These are phyloP conservation scores for Polydesmus complanatus DNA, from an alignment of 2,888 invertebrate species.

Conservation along the genomic window DNA sequence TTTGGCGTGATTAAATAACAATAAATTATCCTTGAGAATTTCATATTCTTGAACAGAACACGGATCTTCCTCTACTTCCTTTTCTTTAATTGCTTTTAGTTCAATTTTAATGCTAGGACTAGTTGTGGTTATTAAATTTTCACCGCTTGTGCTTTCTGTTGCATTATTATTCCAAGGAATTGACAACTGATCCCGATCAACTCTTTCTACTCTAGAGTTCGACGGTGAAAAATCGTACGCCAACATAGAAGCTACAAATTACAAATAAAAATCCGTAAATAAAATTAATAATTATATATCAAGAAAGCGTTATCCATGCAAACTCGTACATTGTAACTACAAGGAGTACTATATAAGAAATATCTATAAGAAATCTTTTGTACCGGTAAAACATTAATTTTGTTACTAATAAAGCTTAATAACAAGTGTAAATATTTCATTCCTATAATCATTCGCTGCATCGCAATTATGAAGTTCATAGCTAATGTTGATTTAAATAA, in stretches of 20 bases:
- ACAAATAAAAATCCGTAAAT: too few species aligned
- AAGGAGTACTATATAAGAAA: too few species aligned
- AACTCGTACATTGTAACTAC: too few species aligned
- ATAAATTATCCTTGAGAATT: constrained; percentile 53
- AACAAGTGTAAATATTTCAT: too few species aligned
- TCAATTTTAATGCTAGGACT: background rate
- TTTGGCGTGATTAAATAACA: constrained; percentile 50
- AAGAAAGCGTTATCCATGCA: too few species aligned
- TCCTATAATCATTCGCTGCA: too few species aligned
- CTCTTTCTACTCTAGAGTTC: constrained; percentile 13
- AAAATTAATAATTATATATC: too few species aligned
- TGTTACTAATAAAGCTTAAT: too few species aligned
- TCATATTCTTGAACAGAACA: constrained; percentile 54
- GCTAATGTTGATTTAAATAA: too few species aligned
- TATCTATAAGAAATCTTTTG: too few species aligned
- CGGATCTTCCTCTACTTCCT: background rate
- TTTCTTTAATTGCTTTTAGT: background rate
- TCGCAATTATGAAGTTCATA: too few species aligned
- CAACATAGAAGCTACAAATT: background rate
- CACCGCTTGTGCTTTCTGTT: background rate
- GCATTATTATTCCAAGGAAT: background rate
- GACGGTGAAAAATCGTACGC: background rate
- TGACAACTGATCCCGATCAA: constrained; percentile 1
- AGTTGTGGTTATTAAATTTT: background rate
- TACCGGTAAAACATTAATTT: too few species aligned